These are phyloP conservation scores for Hucho hucho DNA, from an alignment of 2,113 vertebrate genomes.

Conservation along the genomic window DNA sequence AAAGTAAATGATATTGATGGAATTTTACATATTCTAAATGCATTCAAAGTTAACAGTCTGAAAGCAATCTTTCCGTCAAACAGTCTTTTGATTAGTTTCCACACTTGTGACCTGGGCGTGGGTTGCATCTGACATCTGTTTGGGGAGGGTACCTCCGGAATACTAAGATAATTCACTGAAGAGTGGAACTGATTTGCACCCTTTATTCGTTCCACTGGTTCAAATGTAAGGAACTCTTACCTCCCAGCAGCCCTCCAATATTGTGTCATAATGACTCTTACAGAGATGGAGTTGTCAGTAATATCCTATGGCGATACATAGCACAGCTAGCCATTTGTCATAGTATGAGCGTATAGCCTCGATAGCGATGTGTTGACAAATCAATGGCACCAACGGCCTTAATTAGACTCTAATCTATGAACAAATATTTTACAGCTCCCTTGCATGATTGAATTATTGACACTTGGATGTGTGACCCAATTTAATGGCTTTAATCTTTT, in stretches of 20 bases:
- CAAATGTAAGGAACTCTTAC: too few relatives aligned
- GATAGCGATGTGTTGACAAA: constrained; percentile 34
- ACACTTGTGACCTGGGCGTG: background rate
- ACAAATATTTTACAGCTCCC: constrained; percentile 52
- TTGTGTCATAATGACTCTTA: background rate
- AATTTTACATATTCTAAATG: background rate
- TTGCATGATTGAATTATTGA: constrained; percentile 51
- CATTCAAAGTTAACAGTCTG: background rate
- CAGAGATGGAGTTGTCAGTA: background rate
- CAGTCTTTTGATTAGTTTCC: background rate
- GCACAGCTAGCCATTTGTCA: background rate
- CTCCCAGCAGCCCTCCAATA: too few relatives aligned
- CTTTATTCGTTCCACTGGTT: too few relatives aligned
- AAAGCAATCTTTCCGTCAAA: background rate
- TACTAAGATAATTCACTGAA: background rate
- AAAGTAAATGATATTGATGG: background rate
- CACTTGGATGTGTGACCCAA: constrained; percentile 42
- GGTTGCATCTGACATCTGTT: background rate
- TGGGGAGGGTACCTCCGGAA: background rate
- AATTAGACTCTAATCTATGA: constrained; percentile 56
- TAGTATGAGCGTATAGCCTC: background rate
- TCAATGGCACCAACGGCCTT: constrained; percentile 53
- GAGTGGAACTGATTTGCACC: background rate
- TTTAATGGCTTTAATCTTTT: constrained; percentile 44
- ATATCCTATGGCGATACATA: background rate